Conservation (phyloP, 1,140 invertebrate species). For the Papilio glaucus region DNA sequence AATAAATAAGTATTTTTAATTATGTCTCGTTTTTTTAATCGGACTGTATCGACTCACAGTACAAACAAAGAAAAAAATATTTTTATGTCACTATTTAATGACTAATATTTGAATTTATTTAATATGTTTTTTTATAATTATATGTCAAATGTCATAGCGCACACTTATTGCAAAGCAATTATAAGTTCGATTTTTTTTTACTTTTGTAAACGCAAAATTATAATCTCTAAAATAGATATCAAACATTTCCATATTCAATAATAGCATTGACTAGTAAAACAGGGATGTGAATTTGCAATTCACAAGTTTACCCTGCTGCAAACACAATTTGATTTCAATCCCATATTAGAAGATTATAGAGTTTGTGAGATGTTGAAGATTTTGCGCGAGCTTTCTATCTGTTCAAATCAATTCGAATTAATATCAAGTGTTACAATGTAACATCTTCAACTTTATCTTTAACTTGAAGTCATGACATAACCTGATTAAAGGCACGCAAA, state of each 20-base stretch:
- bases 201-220: too few species aligned
- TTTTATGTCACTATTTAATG: too few species aligned
- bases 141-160: too few species aligned
- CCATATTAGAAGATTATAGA: constrained; percentile 1
- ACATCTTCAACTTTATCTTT: neutral
- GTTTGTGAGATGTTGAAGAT: constrained; percentile 16
- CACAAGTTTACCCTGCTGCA: constrained; percentile 12
- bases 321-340: constrained; percentile 22
- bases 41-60: too few species aligned
- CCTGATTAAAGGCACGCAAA: neutral
- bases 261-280: constrained; percentile 4
- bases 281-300: constrained; percentile 14
- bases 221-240: neutral
- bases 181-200: too few species aligned
- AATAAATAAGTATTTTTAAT: too few species aligned
- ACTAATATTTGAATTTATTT: too few species aligned
- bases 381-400: neutral
- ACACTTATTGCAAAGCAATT: too few species aligned
- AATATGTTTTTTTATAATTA: too few species aligned
- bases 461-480: neutral
- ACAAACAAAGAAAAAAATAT: too few species aligned
- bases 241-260: constrained; percentile 7
- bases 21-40: too few species aligned
- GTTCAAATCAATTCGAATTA: neutral
- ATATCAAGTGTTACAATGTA: neutral